These are phyloP conservation scores for Caenorhabditis zanzibari DNA, from an alignment of 2,888 invertebrate genomes.

Conservation along the genomic window DNA sequence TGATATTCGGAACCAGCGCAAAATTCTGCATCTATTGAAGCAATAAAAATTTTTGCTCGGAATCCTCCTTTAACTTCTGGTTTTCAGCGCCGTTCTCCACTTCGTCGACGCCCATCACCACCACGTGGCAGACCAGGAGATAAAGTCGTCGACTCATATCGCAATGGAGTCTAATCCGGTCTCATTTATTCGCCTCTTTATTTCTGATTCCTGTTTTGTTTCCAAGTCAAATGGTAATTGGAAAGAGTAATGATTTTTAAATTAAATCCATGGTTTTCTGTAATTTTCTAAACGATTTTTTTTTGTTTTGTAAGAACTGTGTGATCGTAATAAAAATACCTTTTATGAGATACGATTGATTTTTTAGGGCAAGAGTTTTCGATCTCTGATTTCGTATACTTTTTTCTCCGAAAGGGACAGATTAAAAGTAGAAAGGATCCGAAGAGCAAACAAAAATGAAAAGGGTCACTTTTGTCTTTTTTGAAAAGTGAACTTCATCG, in stretches of 20 bases:
- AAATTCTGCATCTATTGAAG: too few relatives aligned
- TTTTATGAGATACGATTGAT: background rate
- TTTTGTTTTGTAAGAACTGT: conserved; percentile 3
- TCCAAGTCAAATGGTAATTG: background rate
- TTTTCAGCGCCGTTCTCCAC: conserved; percentile 29
- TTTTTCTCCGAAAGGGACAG: conserved; percentile 1
- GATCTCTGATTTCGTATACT: conserved; percentile 32
- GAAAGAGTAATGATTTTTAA: conserved; percentile 8
- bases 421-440: conserved; percentile 23
- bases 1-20: too few relatives aligned
- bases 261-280: background rate
- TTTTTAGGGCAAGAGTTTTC: conserved; percentile 7
- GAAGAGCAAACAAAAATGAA: conserved; percentile 23
- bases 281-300: conserved; percentile 13
- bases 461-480: background rate
- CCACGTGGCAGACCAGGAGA: conserved; percentile 46
- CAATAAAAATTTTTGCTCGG: too few relatives aligned
- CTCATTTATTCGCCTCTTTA: background rate
- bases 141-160: conserved; percentile 36
- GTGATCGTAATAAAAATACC: background rate
- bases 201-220: background rate
- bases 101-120: conserved; percentile 27
- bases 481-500: background rate
- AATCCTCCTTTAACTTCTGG: background rate
- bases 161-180: conserved; percentile 36